phyloP scores from a whole-genome alignment of 2,797 vertebrate species.

The Lepidocolaptes lacrymiger region DNA sequence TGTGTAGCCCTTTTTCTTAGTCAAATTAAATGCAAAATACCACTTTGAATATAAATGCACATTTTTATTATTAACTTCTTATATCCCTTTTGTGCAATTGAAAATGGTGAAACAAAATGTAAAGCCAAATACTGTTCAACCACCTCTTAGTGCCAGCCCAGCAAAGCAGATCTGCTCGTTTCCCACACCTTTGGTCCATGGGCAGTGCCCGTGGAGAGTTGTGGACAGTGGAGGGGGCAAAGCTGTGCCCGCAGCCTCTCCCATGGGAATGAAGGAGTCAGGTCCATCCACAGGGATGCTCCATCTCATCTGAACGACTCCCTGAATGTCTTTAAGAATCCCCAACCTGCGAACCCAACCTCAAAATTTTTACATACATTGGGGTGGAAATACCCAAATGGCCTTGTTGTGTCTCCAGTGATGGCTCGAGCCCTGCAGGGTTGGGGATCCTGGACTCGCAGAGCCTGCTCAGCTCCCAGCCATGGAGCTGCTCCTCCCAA shows the following conservation, averaged over 20 bases:
- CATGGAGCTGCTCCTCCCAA: neutral
- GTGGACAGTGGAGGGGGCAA: neutral
- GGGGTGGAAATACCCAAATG: neutral
- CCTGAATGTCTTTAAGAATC: neutral
- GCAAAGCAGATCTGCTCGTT: neutral
- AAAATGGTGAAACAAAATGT: neutral
- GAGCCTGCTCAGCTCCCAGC: neutral
- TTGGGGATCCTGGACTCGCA: neutral
- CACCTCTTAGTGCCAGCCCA: neutral
- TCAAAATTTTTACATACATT: neutral
- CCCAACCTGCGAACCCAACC: neutral
- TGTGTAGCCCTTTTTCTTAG: neutral
- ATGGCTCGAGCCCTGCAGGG: neutral
- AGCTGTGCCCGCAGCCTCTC: neutral
- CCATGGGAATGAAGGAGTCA: neutral
- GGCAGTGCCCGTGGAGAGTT: neutral
- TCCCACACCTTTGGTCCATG: neutral
- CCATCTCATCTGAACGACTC: neutral
- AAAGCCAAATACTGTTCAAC: neutral
- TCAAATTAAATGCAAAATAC: neutral
- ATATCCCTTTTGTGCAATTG: neutral
- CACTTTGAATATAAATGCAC: neutral
- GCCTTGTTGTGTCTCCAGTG: fast-evolving
- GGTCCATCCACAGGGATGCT: neutral
- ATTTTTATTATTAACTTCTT: neutral